Evolutionary conservation across 2,797 vertebrate genomes (phyloP).

Genomic region (Sphenopsis melanotis): DNA sequence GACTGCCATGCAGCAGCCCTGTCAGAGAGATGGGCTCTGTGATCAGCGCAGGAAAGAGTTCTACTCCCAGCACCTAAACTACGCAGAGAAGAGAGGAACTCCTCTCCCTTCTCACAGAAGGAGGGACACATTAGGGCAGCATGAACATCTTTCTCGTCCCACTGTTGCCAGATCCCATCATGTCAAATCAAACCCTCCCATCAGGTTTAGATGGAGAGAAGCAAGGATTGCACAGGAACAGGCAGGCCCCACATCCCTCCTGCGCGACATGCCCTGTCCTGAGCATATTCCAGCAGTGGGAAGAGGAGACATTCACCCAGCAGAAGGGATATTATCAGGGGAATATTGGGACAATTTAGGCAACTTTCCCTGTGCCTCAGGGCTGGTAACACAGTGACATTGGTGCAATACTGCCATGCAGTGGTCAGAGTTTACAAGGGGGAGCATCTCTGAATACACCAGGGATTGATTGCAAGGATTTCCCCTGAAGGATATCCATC

Average conservation of each 20-base stretch:
- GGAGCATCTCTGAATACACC: neutral
- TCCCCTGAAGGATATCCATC: neutral
- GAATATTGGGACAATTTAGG: too few relatives aligned
- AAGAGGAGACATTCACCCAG: neutral
- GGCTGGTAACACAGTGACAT: neutral
- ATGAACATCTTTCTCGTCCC: neutral
- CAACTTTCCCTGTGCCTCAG: rapidly evolving
- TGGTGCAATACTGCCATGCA: slow-evolving; percentile 2
- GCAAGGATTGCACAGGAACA: neutral
- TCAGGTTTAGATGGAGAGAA: neutral
- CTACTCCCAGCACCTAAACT: neutral
- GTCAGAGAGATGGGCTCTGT: neutral
- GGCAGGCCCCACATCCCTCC: neutral
- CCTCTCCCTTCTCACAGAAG: neutral
- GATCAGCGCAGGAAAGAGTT: neutral
- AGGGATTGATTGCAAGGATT: neutral
- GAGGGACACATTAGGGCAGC: neutral
- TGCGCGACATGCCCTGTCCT: neutral
- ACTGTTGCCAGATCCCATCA: neutral
- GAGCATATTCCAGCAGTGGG: rapidly evolving
- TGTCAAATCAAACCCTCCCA: neutral
- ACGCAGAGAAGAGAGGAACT: neutral
- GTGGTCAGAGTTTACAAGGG: neutral
- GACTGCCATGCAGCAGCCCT: neutral
- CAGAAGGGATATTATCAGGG: neutral